Evolutionary conservation across 2,113 vertebrate species (phyloP), one percentile per base, ranked within the genome.

Genomic region (Jacana jacana): DNA sequence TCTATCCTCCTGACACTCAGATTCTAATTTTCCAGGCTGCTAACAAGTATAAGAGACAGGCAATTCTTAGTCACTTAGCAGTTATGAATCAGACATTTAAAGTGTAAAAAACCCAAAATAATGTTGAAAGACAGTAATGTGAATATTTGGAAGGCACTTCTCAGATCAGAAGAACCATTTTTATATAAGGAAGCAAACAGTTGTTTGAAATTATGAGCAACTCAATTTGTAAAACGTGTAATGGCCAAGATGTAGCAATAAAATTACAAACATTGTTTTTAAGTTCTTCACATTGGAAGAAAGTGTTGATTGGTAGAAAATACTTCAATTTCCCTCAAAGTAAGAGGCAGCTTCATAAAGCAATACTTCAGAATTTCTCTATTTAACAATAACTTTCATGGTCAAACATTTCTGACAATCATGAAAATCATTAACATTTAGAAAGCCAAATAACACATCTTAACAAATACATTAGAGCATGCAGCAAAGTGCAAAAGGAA

Each of bases 391-490:
- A 95, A 66, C 51, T 81, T 94, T 75, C 31, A 71, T 2, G 71
- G 44, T 35, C 88, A 96, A 86, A 55, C 52, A 68, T 79, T 82
- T 60, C 64, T 80, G 70, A 71, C 92, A 87, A 58, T 75, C 51
- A 84, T 54, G 70, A 84, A 93, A 92, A 93, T 73, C 60, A 91
- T 89, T 93, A 95, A 39, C n/a, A 93, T 88, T 95, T 81, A 94
- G 81, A 92, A 96, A 95, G 65, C 37, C 39, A 70, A 66, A 72
- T 76, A 49, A 42, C 39, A 31, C 65, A 33, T 82, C 60, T 81
- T 88, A 61, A 63, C 49, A 96, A 89, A 95, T 92, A 86, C 6
- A 2, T 88, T 72, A 78, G n/a, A 75, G 37, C 17, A 65, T 81
- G 66, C 70, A 93, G 10, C n/a, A 95, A 92, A 95, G 52, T 52